Evolutionary conservation across 2,888 invertebrate genomes (phyloP).

Genomic region (Malacosoma neustria): DNA sequence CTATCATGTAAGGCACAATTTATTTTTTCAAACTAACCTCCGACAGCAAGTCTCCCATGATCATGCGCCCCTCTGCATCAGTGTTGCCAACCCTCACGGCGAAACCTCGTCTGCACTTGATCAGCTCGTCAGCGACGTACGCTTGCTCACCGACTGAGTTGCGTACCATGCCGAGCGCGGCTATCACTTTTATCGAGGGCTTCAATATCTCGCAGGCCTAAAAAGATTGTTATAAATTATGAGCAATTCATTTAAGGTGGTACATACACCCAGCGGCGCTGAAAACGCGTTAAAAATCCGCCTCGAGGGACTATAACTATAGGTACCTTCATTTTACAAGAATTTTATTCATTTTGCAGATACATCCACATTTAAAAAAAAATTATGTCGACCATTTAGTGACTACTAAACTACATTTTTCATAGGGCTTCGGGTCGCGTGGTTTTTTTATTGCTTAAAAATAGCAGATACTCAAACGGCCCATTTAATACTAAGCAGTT

Average conservation of each 20-base stretch:
- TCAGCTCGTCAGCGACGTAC: conserved; percentile 93
- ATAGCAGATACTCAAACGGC: no score
- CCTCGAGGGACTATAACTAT: no score
- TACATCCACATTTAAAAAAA: no score
- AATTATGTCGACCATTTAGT: no score
- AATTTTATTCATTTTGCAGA: no score
- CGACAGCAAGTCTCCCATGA: conserved; percentile 92
- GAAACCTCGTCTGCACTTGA: conserved; percentile 87
- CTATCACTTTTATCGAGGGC: conserved; percentile 86
- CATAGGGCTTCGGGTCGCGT: no score
- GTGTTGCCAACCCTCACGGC: conserved; percentile 93
- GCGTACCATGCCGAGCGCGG: conserved; percentile 88
- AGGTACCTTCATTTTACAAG: no score
- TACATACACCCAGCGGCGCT: no score
- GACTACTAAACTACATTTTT: no score
- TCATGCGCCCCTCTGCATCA: conserved; percentile 96
- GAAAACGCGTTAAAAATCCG: not conserved
- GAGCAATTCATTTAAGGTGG: not conserved
- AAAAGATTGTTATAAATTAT: not conserved
- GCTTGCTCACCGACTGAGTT: conserved; percentile 92
- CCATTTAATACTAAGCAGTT: no score
- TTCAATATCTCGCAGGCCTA: conserved; percentile 77
- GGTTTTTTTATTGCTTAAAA: no score
- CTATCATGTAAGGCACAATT: no score
- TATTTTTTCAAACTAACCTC: conserved; percentile 45